Base-by-base conservation (phyloP, 2,888 invertebrate species). In the Physocephala rufipes region DNA sequence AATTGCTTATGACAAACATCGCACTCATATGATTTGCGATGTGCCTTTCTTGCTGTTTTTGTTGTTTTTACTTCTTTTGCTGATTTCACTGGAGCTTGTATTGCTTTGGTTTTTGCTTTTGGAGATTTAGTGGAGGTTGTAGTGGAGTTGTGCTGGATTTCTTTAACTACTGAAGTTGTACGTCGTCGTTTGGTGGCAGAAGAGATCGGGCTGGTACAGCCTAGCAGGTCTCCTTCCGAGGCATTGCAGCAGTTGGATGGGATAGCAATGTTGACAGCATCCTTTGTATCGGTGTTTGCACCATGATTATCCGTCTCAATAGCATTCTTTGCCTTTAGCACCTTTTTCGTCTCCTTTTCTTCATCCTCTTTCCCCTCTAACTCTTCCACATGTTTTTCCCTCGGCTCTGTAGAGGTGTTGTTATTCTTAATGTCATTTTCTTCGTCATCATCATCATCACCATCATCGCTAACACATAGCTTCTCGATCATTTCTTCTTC, bases 1-100 rank as follows among this genome's bases (percentile, higher is more conserved):
- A 92, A 93, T 58, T 86, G 86, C 84, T 91, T 92, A 2, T 88
- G 82, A 79, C 93, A 93, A 71, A 89, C 86, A 70, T 88, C 88
- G 85, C 93, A 93, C 73, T 86, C 81, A 77, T 88, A 87, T 67
- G 86, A 86, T 70, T 88, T 87, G 28, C 82, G 80, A 2, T 21
- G 15, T 19, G 73, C 71, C 67, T 72, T 73, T 71, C 76, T 58
- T 13, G 43, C 15, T 21, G 28, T 28, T 65, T 30, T 26, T 36
- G 12, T 28, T 1, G 65, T 47, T 24, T 13, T n/a, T 26, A 26
- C n/a, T n/a, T 49, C 13, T n/a, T 30, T 53, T 12, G 45, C 36
- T 36, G 36, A 36, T 36, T 36, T 36, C 5, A 7, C 9, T 3
- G 63, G 13, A 13, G 43, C 45, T 47, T 16, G n/a, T 16, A 19